A percentile compares a stretch with the other conserved stretches of the same genome.
These are phyloP conservation scores for Phortica magna DNA, from an alignment of 2,888 invertebrate genomes.

Conservation along the genomic window DNA sequence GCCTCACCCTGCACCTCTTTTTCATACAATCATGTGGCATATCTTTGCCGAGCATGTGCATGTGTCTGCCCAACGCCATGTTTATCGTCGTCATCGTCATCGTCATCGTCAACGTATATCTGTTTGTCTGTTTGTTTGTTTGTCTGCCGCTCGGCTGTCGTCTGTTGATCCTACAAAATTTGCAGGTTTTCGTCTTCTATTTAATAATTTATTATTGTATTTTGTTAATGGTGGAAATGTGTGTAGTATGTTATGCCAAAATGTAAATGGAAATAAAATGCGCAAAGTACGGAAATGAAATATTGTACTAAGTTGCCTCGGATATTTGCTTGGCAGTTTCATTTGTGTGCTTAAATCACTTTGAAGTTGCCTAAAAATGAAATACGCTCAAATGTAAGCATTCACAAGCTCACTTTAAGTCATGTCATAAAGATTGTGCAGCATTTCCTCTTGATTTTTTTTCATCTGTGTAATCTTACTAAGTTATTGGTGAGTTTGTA, in stretches of 20 bases:
- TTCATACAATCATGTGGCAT: neutral
- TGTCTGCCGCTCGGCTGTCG: neutral
- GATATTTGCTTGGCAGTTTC: neutral
- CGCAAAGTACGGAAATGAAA: conserved; percentile 18
- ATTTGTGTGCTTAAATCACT: neutral
- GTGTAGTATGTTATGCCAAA: conserved; percentile 20
- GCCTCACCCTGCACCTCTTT: neutral
- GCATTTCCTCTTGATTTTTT: too few species aligned
- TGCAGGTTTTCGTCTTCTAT: conserved; percentile 47
- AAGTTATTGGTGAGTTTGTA: too few species aligned
- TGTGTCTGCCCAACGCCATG: neutral
- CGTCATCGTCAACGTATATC: too few species aligned
- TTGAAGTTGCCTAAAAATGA: neutral
- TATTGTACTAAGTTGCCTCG: neutral
- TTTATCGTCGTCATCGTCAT: neutral
- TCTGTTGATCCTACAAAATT: neutral
- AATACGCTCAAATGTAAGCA: too few species aligned
- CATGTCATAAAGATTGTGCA: too few species aligned
- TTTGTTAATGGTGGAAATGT: conserved; percentile 44
- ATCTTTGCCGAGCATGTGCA: neutral
- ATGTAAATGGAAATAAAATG: conserved; percentile 59
- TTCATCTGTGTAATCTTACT: too few species aligned
- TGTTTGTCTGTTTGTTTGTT: too few species aligned
- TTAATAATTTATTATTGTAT: conserved; percentile 50
- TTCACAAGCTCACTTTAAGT: too few species aligned